phyloP scores from a whole-genome alignment of 2,113 vertebrate species.

The Eubucco bourcierii region DNA sequence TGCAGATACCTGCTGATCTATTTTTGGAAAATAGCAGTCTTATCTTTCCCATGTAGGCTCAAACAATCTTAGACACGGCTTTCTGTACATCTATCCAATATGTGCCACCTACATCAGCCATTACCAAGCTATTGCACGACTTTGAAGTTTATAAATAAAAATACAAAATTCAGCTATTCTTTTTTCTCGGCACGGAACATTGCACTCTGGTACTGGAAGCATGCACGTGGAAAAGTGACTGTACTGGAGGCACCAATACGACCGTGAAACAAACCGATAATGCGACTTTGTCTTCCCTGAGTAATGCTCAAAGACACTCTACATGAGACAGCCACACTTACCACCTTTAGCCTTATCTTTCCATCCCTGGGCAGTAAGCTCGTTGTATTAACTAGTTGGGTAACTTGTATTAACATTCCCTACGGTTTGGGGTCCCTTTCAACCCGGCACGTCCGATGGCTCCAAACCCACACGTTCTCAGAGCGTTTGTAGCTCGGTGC shows the following conservation, averaged over 20 bases:
- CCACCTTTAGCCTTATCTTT: neutral
- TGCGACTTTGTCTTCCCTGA: fast-evolving
- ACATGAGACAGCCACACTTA: neutral
- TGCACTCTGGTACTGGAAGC: neutral
- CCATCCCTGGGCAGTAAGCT: fast-evolving
- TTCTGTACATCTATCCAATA: neutral
- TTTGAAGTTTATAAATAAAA: neutral
- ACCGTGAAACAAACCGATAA: neutral
- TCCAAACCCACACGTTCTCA: fast-evolving
- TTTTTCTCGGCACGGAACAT: neutral
- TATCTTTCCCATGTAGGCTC: neutral
- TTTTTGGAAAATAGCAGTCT: neutral
- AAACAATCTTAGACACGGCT: neutral
- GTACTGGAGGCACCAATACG: fast-evolving
- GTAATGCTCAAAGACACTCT: fast-evolving
- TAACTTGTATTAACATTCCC: neutral
- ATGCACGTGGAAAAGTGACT: fast-evolving
- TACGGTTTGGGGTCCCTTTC: neutral
- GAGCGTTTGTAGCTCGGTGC: fast-evolving
- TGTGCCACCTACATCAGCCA: neutral
- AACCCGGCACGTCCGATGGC: too few relatives aligned
- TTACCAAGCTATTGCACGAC: fast-evolving
- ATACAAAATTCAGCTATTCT: fast-evolving
- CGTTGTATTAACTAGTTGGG: too few relatives aligned
- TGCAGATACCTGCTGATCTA: neutral